Conservation (phyloP, 2,113 vertebrate species). For the Typhlomys cinereus region DNA sequence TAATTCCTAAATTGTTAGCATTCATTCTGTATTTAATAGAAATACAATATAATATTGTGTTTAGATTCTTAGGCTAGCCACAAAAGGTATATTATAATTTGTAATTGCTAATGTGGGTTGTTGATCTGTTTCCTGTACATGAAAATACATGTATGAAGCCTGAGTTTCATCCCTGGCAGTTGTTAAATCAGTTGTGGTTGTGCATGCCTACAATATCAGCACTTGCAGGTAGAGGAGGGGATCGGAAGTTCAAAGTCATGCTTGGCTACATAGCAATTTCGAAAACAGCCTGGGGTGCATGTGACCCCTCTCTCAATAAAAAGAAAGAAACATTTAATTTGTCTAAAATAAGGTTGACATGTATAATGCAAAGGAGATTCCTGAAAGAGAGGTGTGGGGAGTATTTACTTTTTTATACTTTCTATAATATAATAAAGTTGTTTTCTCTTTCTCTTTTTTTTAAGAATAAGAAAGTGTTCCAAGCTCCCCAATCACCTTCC, state of each 20-base stretch:
- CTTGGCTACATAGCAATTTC: not conserved
- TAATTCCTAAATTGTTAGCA: not conserved
- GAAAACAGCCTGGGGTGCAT: not conserved
- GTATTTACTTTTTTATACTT: not conserved
- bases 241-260: not conserved
- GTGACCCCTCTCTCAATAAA: not conserved
- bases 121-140: not conserved
- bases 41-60: not conserved
- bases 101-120: not conserved
- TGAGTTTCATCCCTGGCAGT: not conserved
- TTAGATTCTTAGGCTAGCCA: not conserved
- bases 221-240: not conserved
- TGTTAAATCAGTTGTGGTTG: accelerated
- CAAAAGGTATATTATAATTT: not conserved
- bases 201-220: too few species aligned
- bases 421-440: not conserved
- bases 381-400: not conserved
- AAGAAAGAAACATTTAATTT: not conserved
- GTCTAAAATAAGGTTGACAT: not conserved
- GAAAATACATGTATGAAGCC: not conserved
- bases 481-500: not conserved
- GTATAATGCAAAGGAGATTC: not conserved
- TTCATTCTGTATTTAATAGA: not conserved
- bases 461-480: not conserved
- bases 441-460: slow-evolving; percentile 33